Evolutionary conservation across 2,797 vertebrate species (phyloP).

Genomic region (Myotis myotis): DNA sequence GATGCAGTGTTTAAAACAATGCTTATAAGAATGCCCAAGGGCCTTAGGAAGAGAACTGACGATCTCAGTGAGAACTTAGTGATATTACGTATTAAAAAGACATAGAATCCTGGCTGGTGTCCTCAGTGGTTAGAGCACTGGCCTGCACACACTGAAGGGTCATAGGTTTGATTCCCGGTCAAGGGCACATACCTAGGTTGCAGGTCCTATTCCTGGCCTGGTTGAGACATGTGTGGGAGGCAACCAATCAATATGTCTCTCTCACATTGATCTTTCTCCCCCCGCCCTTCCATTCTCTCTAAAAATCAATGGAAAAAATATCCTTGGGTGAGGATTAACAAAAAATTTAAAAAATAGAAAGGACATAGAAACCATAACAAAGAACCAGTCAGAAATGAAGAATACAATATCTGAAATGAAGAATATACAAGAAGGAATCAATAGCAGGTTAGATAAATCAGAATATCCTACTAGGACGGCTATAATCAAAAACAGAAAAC

Average conservation of each 20-base stretch:
- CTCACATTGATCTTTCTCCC: background rate
- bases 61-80: no score
- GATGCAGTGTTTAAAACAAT: no score
- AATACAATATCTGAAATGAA: no score
- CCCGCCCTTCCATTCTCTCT: background rate
- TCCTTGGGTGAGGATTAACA: background rate
- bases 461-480: background rate
- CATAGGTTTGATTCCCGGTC: background rate
- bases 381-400: no score
- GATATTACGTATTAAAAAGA: background rate
- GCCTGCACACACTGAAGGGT: background rate
- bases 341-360: background rate
- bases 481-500: background rate
- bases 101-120: background rate
- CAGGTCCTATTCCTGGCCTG: background rate
- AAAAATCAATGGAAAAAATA: background rate
- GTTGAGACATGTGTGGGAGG: background rate
- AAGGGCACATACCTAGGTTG: background rate
- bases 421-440: no score
- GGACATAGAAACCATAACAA: no score
- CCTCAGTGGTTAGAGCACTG: background rate
- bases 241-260: background rate
- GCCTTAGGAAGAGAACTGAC: no score
- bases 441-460: no score
- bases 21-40: no score